Percentiles rank a stretch among this genome's conserved stretches.
Evolutionary conservation across 2,113 vertebrate species (phyloP).

Genomic region (Myanophis thanlyinensis): DNA sequence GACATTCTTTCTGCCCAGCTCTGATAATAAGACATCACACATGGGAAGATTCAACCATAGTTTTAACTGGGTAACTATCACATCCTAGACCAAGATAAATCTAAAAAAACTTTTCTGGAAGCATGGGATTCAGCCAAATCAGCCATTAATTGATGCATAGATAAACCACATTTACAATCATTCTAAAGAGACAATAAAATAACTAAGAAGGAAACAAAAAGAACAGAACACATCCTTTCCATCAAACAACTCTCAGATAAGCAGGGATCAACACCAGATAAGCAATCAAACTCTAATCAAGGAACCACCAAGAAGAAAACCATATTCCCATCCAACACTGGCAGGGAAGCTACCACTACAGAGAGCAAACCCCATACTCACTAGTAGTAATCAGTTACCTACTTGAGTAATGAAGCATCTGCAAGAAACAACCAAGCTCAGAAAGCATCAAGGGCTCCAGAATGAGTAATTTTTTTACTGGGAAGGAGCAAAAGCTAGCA

Average conservation of each 20-base stretch:
- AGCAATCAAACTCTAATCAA: background rate
- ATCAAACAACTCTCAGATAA: background rate
- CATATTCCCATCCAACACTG: background rate
- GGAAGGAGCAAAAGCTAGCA: background rate
- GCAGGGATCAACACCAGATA: background rate
- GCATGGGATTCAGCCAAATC: background rate
- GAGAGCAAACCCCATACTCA: background rate
- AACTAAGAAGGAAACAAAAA: background rate
- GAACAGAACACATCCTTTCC: background rate
- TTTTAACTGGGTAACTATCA: background rate
- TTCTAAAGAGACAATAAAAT: background rate
- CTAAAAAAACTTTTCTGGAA: background rate
- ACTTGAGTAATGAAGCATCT: background rate
- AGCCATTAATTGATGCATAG: background rate
- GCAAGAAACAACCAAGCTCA: background rate
- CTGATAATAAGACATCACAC: background rate
- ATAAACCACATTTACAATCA: background rate
- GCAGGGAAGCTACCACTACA: background rate
- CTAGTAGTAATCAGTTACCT: background rate
- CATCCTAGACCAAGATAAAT: background rate
- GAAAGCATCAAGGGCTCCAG: background rate
- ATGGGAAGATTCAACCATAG: background rate
- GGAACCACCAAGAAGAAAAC: background rate
- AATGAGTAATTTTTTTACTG: background rate
- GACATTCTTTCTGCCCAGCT: background rate